phyloP scores from a whole-genome alignment of 2,888 invertebrate species.

The Yponomeuta evonymella region DNA sequence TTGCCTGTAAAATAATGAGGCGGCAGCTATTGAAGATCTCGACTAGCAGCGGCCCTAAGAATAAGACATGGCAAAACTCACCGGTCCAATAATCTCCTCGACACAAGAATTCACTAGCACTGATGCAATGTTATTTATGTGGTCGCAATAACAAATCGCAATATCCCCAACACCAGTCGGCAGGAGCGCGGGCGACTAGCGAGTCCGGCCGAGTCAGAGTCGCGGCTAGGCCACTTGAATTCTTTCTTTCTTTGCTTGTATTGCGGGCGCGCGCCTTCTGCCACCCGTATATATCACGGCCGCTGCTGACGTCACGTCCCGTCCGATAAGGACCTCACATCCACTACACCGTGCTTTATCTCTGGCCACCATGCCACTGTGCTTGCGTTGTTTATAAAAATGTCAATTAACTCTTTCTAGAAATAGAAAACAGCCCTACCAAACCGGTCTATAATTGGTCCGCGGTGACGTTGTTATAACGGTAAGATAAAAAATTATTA shows the following conservation, averaged over 20 bases:
- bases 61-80: constrained; percentile 29
- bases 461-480: not conserved
- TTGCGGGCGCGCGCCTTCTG: constrained; percentile 60
- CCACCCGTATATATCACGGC: constrained; percentile 55
- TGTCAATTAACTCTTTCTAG: not conserved
- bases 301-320: constrained; percentile 50
- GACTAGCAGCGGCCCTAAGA: not conserved
- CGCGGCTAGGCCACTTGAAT: constrained; percentile 3
- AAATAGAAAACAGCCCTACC: not conserved
- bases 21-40: not conserved
- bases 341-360: constrained; percentile 34
- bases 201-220: not conserved
- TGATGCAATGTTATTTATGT: constrained; percentile 32
- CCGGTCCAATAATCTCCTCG: constrained; percentile 36
- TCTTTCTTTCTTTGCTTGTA: constrained; percentile 36
- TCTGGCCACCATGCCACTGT: not conserved
- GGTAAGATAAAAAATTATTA: not conserved
- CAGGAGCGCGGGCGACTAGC: constrained; percentile 4
- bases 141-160: constrained; percentile 24
- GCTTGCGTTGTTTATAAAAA: not conserved
- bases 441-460: not conserved
- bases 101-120: constrained; percentile 51
- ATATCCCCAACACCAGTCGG: constrained; percentile 33
- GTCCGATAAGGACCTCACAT: constrained; percentile 32
- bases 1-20: not conserved